phyloP scores from a whole-genome alignment of 37 sponge, comb jelly and placozoan species.

The Amphimedon queenslandica region DNA sequence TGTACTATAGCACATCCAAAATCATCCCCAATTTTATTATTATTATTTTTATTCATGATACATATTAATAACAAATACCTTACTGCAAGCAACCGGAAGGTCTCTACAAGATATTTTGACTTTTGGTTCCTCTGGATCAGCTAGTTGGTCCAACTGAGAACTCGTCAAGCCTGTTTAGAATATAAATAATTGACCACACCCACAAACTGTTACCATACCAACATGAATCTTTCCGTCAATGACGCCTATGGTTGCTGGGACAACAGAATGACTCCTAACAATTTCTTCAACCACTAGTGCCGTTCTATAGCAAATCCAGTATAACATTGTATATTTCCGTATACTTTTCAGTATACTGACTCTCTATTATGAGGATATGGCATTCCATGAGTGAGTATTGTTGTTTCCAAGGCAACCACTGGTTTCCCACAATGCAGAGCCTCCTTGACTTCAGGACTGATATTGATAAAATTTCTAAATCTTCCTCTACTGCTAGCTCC shows the following conservation, averaged over 20 bases:
- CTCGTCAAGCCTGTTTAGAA: slow-evolving; percentile 28
- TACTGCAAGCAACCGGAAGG: slow-evolving; percentile 41
- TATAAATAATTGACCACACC: neutral
- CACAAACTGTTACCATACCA: slow-evolving; percentile 40
- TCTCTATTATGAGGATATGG: slow-evolving; percentile 81
- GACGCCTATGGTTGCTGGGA: slow-evolving; percentile 91
- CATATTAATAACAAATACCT: slow-evolving; percentile 22
- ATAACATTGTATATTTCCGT: too few relatives aligned
- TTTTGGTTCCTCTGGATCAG: slow-evolving; percentile 9
- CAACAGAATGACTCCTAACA: slow-evolving; percentile 45
- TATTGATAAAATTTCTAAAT: slow-evolving; percentile 13
- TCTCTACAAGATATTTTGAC: slow-evolving; percentile 73
- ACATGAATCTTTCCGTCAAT: slow-evolving; percentile 74
- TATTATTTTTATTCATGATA: neutral
- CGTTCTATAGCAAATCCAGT: slow-evolving; percentile 11
- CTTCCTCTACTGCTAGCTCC: too few relatives aligned
- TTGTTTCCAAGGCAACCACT: slow-evolving; percentile 94
- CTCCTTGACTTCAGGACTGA: slow-evolving; percentile 56
- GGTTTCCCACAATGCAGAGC: slow-evolving; percentile 54
- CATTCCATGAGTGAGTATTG: slow-evolving; percentile 96
- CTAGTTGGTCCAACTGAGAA: slow-evolving; percentile 27
- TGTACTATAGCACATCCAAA: too few relatives aligned
- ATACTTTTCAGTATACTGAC: slow-evolving; percentile 8
- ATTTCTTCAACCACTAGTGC: slow-evolving; percentile 69
- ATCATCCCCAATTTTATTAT: too few relatives aligned